These are phyloP conservation scores for Falco novaeseelandiae DNA, from an alignment of 2,797 vertebrate species.

Conservation along the genomic window DNA sequence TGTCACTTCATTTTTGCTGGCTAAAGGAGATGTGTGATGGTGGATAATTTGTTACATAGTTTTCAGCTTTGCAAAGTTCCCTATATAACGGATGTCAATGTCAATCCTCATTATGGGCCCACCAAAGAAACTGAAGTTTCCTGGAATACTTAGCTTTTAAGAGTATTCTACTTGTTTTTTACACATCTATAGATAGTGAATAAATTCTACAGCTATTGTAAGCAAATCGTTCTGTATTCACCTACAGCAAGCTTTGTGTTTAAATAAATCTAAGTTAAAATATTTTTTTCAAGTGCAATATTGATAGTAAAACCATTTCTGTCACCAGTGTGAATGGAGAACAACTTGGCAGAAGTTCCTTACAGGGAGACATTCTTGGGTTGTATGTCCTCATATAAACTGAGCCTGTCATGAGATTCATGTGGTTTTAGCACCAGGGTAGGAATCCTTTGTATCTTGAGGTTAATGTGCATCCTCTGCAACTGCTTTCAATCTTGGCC, in stretches of 20 bases:
- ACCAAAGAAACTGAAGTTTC: background rate
- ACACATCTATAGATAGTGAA: background rate
- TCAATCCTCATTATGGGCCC: background rate
- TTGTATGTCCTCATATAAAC: background rate
- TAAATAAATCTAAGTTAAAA: background rate
- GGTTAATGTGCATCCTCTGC: background rate
- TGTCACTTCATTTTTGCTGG: background rate
- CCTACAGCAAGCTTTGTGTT: background rate
- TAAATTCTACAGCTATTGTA: background rate
- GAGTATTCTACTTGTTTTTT: background rate
- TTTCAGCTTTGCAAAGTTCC: background rate
- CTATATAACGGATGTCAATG: background rate
- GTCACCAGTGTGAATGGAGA: background rate
- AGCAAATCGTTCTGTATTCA: background rate
- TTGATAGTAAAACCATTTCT: background rate
- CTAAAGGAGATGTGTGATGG: background rate
- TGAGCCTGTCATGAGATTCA: background rate
- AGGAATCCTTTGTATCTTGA: background rate
- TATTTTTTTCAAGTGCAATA: background rate
- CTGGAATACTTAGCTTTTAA: background rate
- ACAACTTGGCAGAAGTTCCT: background rate
- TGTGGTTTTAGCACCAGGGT: background rate
- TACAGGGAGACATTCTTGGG: background rate
- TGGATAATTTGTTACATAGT: background rate
- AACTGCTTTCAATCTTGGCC: background rate